Evolutionary conservation across 2,888 invertebrate species (phyloP).

Genomic region (Xanthostigma xanthostigma): DNA sequence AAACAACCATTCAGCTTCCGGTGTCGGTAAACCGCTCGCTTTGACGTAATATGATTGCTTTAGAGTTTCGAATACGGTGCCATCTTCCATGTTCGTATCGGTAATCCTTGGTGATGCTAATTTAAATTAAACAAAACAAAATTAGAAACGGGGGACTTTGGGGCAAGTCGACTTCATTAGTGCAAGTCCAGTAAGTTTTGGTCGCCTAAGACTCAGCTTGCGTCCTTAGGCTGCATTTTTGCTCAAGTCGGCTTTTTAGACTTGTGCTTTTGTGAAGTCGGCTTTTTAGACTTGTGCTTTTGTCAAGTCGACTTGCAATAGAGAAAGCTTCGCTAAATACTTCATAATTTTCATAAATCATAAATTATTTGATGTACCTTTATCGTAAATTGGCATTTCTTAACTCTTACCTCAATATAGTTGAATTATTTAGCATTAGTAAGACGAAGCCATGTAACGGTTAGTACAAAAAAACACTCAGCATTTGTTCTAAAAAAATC

Average conservation of each 20-base stretch:
- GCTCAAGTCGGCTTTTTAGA: too few relatives aligned
- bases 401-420: too few relatives aligned
- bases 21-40: slow-evolving; percentile 62
- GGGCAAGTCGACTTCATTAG: background rate
- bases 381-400: too few relatives aligned
- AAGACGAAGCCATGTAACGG: background rate
- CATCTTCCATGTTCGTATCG: slow-evolving; percentile 58
- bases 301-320: too few relatives aligned
- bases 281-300: too few relatives aligned
- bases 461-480: background rate
- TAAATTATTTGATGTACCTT: too few relatives aligned
- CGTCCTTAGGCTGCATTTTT: too few relatives aligned
- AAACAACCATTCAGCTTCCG: slow-evolving; percentile 64
- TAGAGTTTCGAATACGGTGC: slow-evolving; percentile 64
- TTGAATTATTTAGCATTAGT: background rate
- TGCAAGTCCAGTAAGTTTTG: too few relatives aligned
- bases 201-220: too few relatives aligned
- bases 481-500: background rate
- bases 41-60: slow-evolving; percentile 64
- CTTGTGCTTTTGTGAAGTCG: too few relatives aligned
- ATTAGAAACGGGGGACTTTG: background rate
- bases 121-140: slow-evolving; percentile 15
- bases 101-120: slow-evolving; percentile 56
- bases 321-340: too few relatives aligned
- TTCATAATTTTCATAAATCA: too few relatives aligned